phyloP scores from a whole-genome alignment of 2,113 vertebrate genomes.

The Solea senegalensis region DNA sequence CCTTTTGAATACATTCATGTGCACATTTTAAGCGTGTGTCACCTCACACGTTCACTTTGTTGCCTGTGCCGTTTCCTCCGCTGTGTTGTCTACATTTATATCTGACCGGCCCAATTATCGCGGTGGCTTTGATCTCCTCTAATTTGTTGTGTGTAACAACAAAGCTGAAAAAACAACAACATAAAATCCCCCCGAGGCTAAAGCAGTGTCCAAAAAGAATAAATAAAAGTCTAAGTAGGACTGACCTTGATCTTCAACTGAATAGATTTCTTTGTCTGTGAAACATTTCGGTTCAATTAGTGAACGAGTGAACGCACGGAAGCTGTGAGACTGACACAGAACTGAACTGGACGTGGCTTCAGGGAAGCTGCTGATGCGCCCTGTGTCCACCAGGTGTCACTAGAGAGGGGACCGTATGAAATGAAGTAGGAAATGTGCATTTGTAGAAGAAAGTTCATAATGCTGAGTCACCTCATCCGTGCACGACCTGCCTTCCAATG shows the following conservation, averaged over 20 bases:
- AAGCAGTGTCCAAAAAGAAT: conserved; percentile 23
- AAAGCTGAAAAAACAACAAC: conserved; percentile 20
- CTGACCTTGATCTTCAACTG: conserved; percentile 36
- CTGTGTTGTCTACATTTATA: not conserved
- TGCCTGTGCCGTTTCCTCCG: conserved; percentile 2
- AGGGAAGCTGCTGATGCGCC: too few relatives aligned
- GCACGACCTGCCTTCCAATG: too few relatives aligned
- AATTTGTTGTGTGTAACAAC: conserved; percentile 28
- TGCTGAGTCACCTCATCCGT: too few relatives aligned
- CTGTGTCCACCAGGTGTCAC: too few relatives aligned
- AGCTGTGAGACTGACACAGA: too few relatives aligned
- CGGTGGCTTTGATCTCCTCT: conserved; percentile 14
- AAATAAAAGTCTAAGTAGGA: conserved; percentile 7
- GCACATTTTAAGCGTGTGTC: not conserved
- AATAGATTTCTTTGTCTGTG: conserved; percentile 9
- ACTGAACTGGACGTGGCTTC: too few relatives aligned
- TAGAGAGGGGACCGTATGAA: too few relatives aligned
- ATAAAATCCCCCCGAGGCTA: conserved; percentile 5
- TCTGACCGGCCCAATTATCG: conserved; percentile 1
- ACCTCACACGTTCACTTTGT: not conserved
- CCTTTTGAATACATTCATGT: too few relatives aligned
- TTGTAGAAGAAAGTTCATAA: too few relatives aligned
- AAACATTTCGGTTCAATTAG: conserved; percentile 28
- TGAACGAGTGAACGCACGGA: conserved; percentile 24
- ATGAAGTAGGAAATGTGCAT: too few relatives aligned